phyloP scores from a whole-genome alignment of 2,113 vertebrate species.

The Crotophaga sulcirostris region DNA sequence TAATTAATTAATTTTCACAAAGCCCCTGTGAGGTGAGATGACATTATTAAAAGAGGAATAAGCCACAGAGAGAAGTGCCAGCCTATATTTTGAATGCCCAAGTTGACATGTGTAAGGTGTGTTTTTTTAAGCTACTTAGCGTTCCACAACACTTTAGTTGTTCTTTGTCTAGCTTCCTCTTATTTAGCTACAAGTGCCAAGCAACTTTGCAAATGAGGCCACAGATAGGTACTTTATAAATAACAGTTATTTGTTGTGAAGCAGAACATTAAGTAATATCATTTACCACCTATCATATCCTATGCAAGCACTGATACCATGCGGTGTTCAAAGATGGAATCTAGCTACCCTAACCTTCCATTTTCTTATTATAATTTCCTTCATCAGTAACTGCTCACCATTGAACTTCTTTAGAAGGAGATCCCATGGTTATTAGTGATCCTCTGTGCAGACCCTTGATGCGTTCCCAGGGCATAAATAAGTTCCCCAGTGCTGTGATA shows the following conservation, averaged over 20 bases:
- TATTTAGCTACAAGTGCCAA: slow-evolving; percentile 3
- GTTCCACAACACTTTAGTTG: slow-evolving; percentile 43
- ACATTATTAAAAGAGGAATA: slow-evolving; percentile 58
- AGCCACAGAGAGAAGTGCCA: slow-evolving; percentile 56
- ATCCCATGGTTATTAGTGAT: neutral
- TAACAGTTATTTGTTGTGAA: neutral
- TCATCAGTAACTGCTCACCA: neutral
- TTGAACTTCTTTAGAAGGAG: neutral
- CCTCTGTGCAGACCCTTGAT: neutral
- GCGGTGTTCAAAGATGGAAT: neutral
- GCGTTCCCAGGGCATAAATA: neutral
- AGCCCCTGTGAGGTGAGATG: slow-evolving; percentile 63
- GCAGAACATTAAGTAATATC: neutral
- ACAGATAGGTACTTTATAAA: neutral
- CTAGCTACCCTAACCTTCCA: neutral
- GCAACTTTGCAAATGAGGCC: neutral
- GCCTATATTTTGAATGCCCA: slow-evolving; percentile 62
- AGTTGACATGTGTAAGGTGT: slow-evolving; percentile 55
- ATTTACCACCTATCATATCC: neutral
- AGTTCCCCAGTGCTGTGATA: neutral
- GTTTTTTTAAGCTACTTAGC: slow-evolving; percentile 61
- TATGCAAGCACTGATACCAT: neutral
- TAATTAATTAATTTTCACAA: slow-evolving; percentile 72
- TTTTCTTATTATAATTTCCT: neutral
- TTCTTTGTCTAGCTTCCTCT: slow-evolving; percentile 45